Evolutionary conservation across 2,888 invertebrate genomes (phyloP), one percentile per base, ranked within the genome.

Genomic region (Mallateleia sp.): DNA sequence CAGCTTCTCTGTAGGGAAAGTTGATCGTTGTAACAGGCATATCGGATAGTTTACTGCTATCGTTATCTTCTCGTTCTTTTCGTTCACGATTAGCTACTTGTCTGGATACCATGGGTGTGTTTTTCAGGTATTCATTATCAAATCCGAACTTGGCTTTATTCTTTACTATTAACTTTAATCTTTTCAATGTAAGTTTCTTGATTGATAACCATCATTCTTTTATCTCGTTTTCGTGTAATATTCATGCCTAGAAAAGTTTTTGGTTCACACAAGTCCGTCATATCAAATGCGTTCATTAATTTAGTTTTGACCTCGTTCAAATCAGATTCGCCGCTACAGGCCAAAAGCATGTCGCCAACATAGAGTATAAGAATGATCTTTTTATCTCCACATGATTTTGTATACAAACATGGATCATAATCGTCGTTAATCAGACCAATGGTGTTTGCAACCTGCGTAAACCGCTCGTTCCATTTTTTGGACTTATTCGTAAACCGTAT

Each of bases 331-430:
- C 72, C 42, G 60, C 83, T 80, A 32, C 80, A 56, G 15, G 34
- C 66, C 9, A 64, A 18, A 15, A 64, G 45, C 42, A 45, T 64
- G 24, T 64, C 64, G n/a, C 45, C 62, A 0, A 50, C 28, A 81
- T 60, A 24, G 52, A 50, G 22, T 24, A 62, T 2, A 7, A 66
- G 15, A 4, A 66, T 66, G 18, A 50, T 24, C 0, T 24, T 67
- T 14, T 22, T 22, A 7, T 0, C 18, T 22, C 6, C 34, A 1
- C 28, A 45, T 1, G n/a, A 20, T 50, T 20, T 22, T 8, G 60
- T 42, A 11, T 75, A 89, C n/a, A 86, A 52, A 22, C 89, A 89
- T n/a, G 86, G 89, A 34, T 88, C 86, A 11, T 84, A 32, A 38
- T 64, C 25, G 18, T 84, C 75, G 50, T 85, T 88, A 25, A 82